phyloP scores from a whole-genome alignment of 2,888 invertebrate species.

The Hoplodrina blanda region DNA sequence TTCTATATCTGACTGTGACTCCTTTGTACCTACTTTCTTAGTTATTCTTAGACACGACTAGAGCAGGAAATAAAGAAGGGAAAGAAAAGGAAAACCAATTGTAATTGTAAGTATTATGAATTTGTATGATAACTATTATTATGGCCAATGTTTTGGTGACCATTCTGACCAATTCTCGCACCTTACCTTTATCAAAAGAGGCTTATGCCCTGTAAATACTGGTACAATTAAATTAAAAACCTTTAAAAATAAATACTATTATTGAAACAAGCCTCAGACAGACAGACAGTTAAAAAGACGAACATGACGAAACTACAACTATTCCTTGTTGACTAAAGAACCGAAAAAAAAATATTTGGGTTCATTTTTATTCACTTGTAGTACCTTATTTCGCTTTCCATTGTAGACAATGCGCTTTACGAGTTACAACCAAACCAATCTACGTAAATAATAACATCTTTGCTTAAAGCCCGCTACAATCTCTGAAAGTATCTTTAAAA shows the following conservation, averaged over 20 bases:
- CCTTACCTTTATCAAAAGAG: not conserved
- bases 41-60: not conserved
- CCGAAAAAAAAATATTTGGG: constrained; percentile 23
- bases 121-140: no score
- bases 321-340: no score
- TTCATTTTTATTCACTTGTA: constrained; percentile 34
- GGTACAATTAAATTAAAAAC: no score
- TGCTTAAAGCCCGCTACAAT: constrained; percentile 40
- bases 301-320: constrained; percentile 2
- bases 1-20: not conserved
- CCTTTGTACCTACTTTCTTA: not conserved
- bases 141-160: no score
- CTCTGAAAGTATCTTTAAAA: constrained; percentile 50
- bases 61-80: not conserved
- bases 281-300: no score
- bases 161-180: not conserved
- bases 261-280: not conserved
- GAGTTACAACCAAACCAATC: constrained; percentile 56
- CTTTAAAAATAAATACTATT: not conserved
- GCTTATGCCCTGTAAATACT: no score
- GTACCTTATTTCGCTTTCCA: constrained; percentile 36
- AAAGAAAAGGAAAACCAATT: not conserved
- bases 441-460: constrained; percentile 58
- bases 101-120: not conserved
- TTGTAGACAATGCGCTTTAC: constrained; percentile 55